Conservation (phyloP, 2,113 vertebrate genomes). For the Notarius quadriscutis region DNA sequence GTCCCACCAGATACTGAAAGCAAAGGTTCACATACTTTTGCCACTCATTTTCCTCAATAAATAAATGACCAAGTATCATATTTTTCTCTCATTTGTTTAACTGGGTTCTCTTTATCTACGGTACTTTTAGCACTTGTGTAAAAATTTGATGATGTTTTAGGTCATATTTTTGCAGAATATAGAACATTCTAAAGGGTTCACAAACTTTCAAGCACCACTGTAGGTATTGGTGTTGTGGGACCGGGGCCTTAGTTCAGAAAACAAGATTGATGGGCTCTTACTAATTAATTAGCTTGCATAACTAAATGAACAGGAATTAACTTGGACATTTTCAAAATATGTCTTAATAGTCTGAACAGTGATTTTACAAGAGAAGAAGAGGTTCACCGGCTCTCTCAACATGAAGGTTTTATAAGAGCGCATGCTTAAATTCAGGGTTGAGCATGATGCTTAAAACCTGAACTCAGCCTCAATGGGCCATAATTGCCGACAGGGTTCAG, state of each 20-base stretch:
- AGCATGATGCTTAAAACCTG: background rate
- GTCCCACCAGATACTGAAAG: too few relatives aligned
- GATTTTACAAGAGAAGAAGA: background rate
- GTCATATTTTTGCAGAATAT: too few relatives aligned
- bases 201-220: too few relatives aligned
- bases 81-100: too few relatives aligned
- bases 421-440: background rate
- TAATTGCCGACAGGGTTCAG: slow-evolving; percentile 33
- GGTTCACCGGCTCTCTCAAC: background rate
- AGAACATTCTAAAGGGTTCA: too few relatives aligned
- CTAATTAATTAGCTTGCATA: background rate
- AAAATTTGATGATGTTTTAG: too few relatives aligned
- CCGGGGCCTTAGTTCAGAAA: background rate
- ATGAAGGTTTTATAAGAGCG: background rate
- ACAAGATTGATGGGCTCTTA: background rate
- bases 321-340: background rate
- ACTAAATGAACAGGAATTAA: background rate
- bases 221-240: too few relatives aligned
- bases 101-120: too few relatives aligned
- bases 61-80: too few relatives aligned
- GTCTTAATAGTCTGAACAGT: background rate
- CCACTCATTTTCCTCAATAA: too few relatives aligned
- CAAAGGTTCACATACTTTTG: too few relatives aligned
- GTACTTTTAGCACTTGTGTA: too few relatives aligned
- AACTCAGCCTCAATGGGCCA: background rate